Evolutionary conservation across 2,888 invertebrate genomes (phyloP).

Genomic region (Leucozona laternaria): DNA sequence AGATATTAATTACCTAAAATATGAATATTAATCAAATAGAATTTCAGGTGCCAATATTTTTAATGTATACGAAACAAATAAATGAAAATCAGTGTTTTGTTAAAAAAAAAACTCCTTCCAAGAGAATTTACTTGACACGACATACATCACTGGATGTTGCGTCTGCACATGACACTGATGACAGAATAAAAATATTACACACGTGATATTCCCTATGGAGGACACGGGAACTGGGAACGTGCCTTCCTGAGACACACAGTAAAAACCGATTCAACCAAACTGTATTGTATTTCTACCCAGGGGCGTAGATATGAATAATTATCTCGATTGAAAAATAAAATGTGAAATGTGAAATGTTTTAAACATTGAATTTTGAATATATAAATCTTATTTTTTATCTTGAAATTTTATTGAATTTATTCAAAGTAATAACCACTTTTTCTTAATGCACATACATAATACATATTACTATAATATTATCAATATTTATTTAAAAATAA

Average conservation of each 20-base stretch:
- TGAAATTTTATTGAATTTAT: no score
- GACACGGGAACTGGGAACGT: not conserved
- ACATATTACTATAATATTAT: no score
- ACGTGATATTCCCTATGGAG: not conserved
- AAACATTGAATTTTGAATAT: no score
- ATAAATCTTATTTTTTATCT: no score
- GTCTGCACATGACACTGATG: constrained; percentile 16
- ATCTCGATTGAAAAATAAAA: no score
- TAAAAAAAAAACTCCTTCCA: not conserved
- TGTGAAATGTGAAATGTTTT: no score
- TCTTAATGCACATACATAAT: no score
- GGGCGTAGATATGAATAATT: not conserved
- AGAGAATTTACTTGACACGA: constrained; percentile 13
- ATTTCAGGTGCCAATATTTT: no score
- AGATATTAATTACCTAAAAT: no score
- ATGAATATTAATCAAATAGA: no score
- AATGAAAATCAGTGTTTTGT: not conserved
- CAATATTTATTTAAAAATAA: no score
- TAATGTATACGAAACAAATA: not conserved
- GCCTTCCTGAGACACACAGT: not conserved
- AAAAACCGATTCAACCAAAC: constrained; percentile 4
- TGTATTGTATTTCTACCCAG: not conserved
- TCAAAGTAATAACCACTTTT: no score
- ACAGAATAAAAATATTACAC: constrained; percentile 9
- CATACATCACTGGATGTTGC: constrained; percentile 15